Evolutionary conservation across 2,888 invertebrate species (phyloP).

Genomic region (Atethmia centrago): DNA sequence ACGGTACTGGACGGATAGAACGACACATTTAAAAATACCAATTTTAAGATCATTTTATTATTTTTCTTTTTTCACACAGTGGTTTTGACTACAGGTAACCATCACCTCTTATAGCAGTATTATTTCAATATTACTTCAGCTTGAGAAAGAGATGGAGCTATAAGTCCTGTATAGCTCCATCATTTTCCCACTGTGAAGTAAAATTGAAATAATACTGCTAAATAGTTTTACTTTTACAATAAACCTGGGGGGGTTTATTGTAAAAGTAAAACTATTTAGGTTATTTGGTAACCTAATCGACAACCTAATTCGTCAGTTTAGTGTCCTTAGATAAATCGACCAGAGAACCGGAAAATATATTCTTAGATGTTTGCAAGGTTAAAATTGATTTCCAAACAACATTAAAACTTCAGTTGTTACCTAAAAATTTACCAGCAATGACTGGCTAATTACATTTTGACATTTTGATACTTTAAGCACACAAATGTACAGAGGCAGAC

Average conservation of each 20-base stretch:
- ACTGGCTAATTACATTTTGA: too few relatives aligned
- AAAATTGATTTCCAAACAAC: neutral
- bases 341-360: neutral
- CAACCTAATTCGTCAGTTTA: neutral
- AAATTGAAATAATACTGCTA: too few relatives aligned
- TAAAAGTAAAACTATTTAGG: neutral
- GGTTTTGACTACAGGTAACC: neutral
- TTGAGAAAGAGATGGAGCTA: too few relatives aligned
- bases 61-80: neutral
- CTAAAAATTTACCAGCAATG: conserved; percentile 19
- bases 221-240: too few relatives aligned
- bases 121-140: too few relatives aligned
- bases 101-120: too few relatives aligned
- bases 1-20: conserved; percentile 72
- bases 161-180: too few relatives aligned
- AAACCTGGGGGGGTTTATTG: too few relatives aligned
- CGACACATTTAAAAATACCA: conserved; percentile 48
- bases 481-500: too few relatives aligned
- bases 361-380: neutral
- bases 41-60: neutral
- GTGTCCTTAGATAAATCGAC: neutral
- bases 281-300: too few relatives aligned
- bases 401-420: neutral
- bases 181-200: too few relatives aligned
- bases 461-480: too few relatives aligned